Base-by-base conservation (phyloP, 1,140 invertebrate genomes). In the Neotoxoptera formosana region DNA sequence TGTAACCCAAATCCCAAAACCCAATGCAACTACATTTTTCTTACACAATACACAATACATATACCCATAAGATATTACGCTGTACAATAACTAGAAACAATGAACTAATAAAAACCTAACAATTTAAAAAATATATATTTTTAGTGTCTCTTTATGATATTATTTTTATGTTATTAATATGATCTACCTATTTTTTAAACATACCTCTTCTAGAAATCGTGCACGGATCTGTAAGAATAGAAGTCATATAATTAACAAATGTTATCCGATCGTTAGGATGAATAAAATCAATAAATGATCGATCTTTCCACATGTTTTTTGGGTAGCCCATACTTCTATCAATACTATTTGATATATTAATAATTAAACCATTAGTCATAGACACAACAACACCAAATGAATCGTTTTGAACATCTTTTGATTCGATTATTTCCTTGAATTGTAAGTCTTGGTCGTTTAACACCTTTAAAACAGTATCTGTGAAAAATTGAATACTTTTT, bases 211-310 rank as follows among this genome's bases (percentile, higher is more conserved):
- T 83, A 30, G 81, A 56, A 83, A 90, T 76, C 34, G 21, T 81
- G 14, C 30, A 86, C 21, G 94, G 93, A 34, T 91, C 93, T 20
- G 94, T 94, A 47, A 94, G 94, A 48, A 95, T 95, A 53, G 95
- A 95, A 7, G 96, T 96, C 90, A 97, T 96, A 94, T 96, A 96
- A 93, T 96, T 96, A 17, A 96, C 96, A 93, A 97, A 96, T 23
- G 96, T 96, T 23, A 95, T 95, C 47, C 96, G 96, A 95, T 98
- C 98, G 95, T 97, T 97, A 0, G 97, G 96, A 95, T 98, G 97
- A 2, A 98, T 96, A 94, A 98, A 98, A 94, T 98, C 97, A 91
- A 98, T 97, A 94, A 99, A 98, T 7, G 97, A 97, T 86, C 97
- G 95, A 11, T 97, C 98, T n/a, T 97, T 95, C 97, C 97, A 98